Evolutionary conservation across 2,888 invertebrate genomes (phyloP), one percentile per base, ranked within the genome.

Genomic region (Lacanobia oleracea): DNA sequence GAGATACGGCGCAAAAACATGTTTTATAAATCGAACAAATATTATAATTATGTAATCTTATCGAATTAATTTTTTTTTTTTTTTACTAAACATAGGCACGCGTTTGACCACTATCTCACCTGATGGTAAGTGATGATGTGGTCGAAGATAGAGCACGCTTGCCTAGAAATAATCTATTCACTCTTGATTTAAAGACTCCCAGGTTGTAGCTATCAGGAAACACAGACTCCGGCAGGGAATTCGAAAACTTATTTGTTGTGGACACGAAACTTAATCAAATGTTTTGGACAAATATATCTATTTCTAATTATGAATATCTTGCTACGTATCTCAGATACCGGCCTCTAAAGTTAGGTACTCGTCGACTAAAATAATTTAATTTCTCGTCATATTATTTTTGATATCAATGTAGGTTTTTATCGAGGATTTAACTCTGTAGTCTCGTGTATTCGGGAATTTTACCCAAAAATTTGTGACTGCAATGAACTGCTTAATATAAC

Each of bases 311-410:
- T 48, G 4, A 59, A 56, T 64, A 0, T 27, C 51, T 27, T 61
- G 57, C 5, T 53, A 71, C 69, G 72, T 84, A 75, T 79, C 80
- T 83, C 80, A 74, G 77, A 73, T 66, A 76, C 59, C 10, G 72
- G 85, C 43, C 57, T 68, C n/a, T 81, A 66, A 72, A 73, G 67
- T 71, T 75, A 83, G 74, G 80, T 79, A 79, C 40, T 75, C 79
- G 77, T 86, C 73, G 82, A 76, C 63, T 81, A 73, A 77, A 76
- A 75, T 85, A 83, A 83, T 82, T 84, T 84, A 77, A 82, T 84
- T 82, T 81, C 40, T 83, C 87, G 87, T 87, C 87, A 87, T 87
- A 87, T 86, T 87, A 87, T 78, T 87, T 72, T 86, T 83, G 86
- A 87, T 87, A 86, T 86, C 86, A 86, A 72, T 83, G 76, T 86